Conservation (phyloP, 1,140 invertebrate species). For the Lanistes nyassanus region DNA sequence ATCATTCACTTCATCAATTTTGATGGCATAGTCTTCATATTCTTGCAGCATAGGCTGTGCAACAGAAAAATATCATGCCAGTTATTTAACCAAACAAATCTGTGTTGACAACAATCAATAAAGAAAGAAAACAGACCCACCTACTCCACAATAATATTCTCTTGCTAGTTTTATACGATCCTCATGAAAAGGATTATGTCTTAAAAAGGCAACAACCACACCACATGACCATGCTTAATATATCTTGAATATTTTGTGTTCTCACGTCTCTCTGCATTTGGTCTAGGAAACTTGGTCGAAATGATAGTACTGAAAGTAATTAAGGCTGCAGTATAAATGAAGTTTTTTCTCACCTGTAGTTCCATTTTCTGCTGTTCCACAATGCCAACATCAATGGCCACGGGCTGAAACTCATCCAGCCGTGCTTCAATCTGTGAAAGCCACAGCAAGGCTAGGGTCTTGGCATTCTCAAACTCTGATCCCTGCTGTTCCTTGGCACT, state of each 20-base stretch:
- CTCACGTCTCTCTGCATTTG: no score
- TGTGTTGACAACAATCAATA: not conserved
- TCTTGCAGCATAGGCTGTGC: slow-evolving; percentile 84
- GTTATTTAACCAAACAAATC: not conserved
- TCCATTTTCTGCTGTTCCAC: slow-evolving; percentile 86
- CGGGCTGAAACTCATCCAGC: slow-evolving; percentile 77
- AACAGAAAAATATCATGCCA: not conserved
- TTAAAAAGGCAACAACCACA: no score
- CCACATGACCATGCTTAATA: no score
- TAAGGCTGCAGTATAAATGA: no score
- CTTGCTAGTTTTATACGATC: not conserved
- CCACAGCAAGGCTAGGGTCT: slow-evolving; percentile 88
- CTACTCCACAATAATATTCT: not conserved
- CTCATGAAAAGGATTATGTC: not conserved
- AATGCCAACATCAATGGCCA: slow-evolving; percentile 87
- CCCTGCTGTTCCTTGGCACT: slow-evolving; percentile 85
- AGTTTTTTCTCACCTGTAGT: slow-evolving; percentile 73
- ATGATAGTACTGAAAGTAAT: no score
- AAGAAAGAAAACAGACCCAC: not conserved
- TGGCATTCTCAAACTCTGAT: slow-evolving; percentile 84
- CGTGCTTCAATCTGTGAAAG: slow-evolving; percentile 81
- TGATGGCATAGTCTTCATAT: slow-evolving; percentile 85
- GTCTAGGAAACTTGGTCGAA: no score
- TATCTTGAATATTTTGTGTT: no score
- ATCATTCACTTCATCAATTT: slow-evolving; percentile 92